phyloP scores from a whole-genome alignment of 2,888 invertebrate genomes.

The Latrodectus elegans region DNA sequence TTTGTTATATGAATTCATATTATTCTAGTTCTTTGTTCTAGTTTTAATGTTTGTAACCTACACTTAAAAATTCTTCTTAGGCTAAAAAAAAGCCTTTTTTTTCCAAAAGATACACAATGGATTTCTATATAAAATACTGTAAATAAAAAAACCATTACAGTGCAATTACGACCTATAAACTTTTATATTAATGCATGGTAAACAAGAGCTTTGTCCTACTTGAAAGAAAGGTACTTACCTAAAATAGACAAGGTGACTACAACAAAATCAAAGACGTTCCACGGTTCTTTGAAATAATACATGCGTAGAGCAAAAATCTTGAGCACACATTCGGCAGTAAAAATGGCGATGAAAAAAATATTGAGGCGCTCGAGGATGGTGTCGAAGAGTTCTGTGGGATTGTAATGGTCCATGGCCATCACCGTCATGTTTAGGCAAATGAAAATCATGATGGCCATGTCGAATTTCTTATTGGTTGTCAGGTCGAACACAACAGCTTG shows the following conservation, averaged over 20 bases:
- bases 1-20: too few relatives aligned
- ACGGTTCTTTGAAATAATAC: conserved; percentile 99
- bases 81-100: too few relatives aligned
- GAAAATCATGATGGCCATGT: conserved; percentile 99
- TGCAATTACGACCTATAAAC: background rate
- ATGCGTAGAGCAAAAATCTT: conserved; percentile 98
- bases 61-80: too few relatives aligned
- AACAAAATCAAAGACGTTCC: conserved; percentile 99
- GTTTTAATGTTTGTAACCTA: too few relatives aligned
- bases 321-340: conserved; percentile 97
- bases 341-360: conserved; percentile 98
- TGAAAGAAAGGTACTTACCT: conserved; percentile 80
- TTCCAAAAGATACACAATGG: too few relatives aligned
- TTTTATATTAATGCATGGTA: background rate
- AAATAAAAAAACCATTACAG: background rate
- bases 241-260: conserved; percentile 98
- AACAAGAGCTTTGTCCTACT: background rate
- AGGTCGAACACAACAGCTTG: conserved; percentile 98
- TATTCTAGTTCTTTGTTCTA: too few relatives aligned
- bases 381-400: conserved; percentile 82
- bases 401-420: conserved; percentile 98
- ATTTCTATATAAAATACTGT: background rate
- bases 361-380: conserved; percentile 91
- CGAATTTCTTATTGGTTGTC: conserved; percentile 98
- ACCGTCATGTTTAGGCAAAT: conserved; percentile 98